Conservation (phyloP, 1,140 invertebrate species). For the Lordiphosa stackelbergi region DNA sequence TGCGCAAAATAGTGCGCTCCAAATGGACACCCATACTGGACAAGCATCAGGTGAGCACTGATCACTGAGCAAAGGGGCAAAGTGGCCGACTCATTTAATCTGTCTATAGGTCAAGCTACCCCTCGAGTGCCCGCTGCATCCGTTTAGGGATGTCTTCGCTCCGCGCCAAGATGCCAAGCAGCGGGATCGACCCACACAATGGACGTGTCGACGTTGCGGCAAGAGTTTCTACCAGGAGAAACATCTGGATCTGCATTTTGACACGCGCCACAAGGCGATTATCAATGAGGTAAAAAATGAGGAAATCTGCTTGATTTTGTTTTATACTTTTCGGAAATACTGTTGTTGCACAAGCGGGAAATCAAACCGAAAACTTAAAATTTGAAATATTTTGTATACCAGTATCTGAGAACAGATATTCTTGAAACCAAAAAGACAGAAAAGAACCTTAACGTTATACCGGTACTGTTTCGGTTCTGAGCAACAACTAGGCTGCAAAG, state of each 20-base stretch:
- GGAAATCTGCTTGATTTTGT: not conserved
- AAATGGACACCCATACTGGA: conserved; percentile 93
- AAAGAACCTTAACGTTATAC: too few species aligned
- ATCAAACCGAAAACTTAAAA: too few species aligned
- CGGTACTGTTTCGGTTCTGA: too few species aligned
- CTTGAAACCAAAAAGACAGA: too few species aligned
- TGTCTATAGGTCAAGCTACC: conserved; percentile 81
- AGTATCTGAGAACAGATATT: too few species aligned
- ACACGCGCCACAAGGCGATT: conserved; percentile 90
- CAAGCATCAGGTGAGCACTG: conserved; percentile 84
- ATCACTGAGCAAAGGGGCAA: not conserved
- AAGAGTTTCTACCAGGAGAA: conserved; percentile 93
- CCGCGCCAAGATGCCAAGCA: conserved; percentile 89
- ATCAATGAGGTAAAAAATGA: conserved; percentile 86
- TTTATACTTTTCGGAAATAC: too few species aligned
- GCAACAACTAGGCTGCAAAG: too few species aligned
- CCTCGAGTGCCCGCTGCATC: conserved; percentile 92
- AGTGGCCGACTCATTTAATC: not conserved
- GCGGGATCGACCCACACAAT: conserved; percentile 89
- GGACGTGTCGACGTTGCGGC: conserved; percentile 94
- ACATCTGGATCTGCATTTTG: conserved; percentile 93
- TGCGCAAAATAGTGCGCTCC: conserved; percentile 91
- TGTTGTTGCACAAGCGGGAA: too few species aligned
- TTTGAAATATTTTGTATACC: too few species aligned
- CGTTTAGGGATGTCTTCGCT: conserved; percentile 89